Conservation (phyloP, 2,113 vertebrate species). For the Acanthochromis polyacanthus region DNA sequence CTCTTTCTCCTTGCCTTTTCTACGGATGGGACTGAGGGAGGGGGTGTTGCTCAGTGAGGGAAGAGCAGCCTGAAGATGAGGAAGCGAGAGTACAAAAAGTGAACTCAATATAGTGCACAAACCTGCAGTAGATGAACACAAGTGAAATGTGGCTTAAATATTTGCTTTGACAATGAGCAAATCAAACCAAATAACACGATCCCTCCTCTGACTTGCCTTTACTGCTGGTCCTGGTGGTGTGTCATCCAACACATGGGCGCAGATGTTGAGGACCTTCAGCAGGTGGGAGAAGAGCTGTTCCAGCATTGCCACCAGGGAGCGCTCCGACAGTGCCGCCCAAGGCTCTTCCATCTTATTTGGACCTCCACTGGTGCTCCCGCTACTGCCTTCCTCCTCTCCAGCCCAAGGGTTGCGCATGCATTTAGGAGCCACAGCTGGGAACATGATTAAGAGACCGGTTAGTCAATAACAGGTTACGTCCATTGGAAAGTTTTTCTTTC, state of each 20-base stretch:
- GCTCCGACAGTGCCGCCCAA: slow-evolving; percentile 93
- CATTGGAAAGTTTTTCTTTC: background rate
- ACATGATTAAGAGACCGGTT: background rate
- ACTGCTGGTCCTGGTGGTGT: slow-evolving; percentile 91
- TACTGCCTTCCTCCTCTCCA: slow-evolving; percentile 89
- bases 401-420: slow-evolving; percentile 93
- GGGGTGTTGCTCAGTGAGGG: slow-evolving; percentile 94
- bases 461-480: background rate
- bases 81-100: background rate
- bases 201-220: slow-evolving; percentile 83
- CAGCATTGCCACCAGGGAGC: slow-evolving; percentile 89
- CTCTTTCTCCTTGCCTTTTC: slow-evolving; percentile 96
- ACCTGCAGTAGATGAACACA: background rate
- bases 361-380: slow-evolving; percentile 72
- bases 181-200: background rate
- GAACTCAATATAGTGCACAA: background rate
- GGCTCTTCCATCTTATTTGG: slow-evolving; percentile 90
- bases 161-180: background rate
- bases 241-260: slow-evolving; percentile 96
- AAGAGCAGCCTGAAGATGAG: slow-evolving; percentile 88
- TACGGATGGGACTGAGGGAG: slow-evolving; percentile 95
- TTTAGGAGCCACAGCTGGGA: slow-evolving; percentile 91
- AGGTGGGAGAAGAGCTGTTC: slow-evolving; percentile 97
- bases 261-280: slow-evolving; percentile 95
- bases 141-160: background rate